Conservation (phyloP, 2,888 invertebrate species). For the Parnassius apollo region DNA sequence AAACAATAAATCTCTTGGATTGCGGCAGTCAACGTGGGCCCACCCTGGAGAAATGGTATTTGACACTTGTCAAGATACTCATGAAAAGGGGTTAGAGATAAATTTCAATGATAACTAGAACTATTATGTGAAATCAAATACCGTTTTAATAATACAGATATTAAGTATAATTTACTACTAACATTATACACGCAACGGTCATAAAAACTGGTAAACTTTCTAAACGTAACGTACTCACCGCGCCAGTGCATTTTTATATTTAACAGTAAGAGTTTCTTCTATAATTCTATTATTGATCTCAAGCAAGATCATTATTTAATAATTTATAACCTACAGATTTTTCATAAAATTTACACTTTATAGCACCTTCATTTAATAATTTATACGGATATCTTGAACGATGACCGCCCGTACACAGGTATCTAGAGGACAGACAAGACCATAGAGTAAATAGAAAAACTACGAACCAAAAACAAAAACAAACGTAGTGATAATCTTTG, state of each 20-base stretch:
- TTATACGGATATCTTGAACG: conserved; percentile 71
- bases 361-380: conserved; percentile 80
- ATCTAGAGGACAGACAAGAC: conserved; percentile 69
- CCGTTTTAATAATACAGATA: conserved; percentile 13
- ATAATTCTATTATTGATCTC: conserved; percentile 99
- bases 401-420: conserved; percentile 72
- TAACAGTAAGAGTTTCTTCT: conserved; percentile 96
- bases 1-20: conserved; percentile 32
- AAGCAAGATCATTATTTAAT: conserved; percentile 93
- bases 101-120: conserved; percentile 32
- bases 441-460: too few relatives aligned
- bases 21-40: conserved; percentile 74
- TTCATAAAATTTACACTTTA: conserved; percentile 78
- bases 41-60: conserved; percentile 61
- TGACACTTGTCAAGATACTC: conserved; percentile 73
- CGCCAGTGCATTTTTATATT: conserved; percentile 97
- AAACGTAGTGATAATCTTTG: too few relatives aligned
- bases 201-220: conserved; percentile 74
- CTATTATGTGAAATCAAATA: conserved; percentile 15
- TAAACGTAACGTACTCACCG: conserved; percentile 90
- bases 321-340: conserved; percentile 79
- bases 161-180: conserved; percentile 25
- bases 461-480: too few relatives aligned
- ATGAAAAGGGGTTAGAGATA: conserved; percentile 66
- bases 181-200: conserved; percentile 50